Conservation (phyloP, 2,113 vertebrate genomes). For the Manacus vitellinus region DNA sequence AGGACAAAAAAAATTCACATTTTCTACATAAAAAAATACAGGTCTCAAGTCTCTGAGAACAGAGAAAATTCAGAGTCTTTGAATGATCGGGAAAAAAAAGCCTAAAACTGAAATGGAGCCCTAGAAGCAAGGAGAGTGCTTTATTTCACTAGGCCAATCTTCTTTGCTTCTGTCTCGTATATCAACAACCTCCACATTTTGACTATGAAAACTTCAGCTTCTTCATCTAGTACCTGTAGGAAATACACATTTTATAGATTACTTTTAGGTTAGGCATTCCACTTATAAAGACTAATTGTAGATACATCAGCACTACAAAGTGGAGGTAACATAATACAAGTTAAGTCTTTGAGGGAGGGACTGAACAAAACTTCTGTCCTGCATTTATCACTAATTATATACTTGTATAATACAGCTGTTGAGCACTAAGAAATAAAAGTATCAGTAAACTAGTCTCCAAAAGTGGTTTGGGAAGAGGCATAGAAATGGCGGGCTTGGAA, state of each 20-base stretch:
- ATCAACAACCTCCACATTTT: conserved; percentile 99
- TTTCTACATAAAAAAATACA: conserved; percentile 86
- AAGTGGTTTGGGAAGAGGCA: neutral
- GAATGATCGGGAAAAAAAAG: conserved; percentile 6
- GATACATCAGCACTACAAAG: neutral
- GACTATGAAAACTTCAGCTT: conserved; percentile 99
- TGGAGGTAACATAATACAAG: neutral
- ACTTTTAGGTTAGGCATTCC: neutral
- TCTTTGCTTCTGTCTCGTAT: conserved; percentile 99
- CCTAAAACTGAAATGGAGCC: conserved; percentile 72
- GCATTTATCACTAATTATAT: neutral
- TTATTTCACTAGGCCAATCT: conserved; percentile 98
- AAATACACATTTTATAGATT: conserved; percentile 19
- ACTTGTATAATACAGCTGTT: neutral
- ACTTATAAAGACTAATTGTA: neutral
- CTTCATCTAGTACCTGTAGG: conserved; percentile 94
- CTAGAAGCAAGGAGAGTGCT: conserved; percentile 68
- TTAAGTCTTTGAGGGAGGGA: neutral
- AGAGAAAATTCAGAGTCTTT: conserved; percentile 76
- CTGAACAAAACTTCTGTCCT: neutral
- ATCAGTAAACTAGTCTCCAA: neutral
- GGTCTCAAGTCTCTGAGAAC: conserved; percentile 79
- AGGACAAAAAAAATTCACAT: conserved; percentile 78
- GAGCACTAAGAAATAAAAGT: neutral
- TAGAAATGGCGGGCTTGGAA: neutral